Evolutionary conservation across 1,140 invertebrate species (phyloP).

Genomic region (Lucilia sericata): DNA sequence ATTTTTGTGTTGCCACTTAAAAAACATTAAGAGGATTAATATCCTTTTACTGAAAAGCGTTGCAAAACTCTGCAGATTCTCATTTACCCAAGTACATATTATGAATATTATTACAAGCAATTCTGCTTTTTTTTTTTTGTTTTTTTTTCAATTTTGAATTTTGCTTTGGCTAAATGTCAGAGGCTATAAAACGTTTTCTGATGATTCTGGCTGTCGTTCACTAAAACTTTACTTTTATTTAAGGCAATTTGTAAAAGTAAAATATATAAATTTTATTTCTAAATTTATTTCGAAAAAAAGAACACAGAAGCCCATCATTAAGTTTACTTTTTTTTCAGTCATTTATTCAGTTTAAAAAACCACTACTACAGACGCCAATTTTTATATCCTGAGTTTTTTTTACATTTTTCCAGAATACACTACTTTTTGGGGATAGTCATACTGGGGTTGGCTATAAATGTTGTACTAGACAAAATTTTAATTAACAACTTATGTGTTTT

Average conservation of each 20-base stretch:
- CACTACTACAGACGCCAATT: slow-evolving; percentile 13
- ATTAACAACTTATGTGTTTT: too few relatives aligned
- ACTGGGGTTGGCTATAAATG: neutral
- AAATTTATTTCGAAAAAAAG: neutral
- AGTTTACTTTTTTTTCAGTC: neutral
- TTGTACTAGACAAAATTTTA: neutral
- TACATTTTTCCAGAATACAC: neutral
- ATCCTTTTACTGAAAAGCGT: neutral
- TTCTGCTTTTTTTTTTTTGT: too few relatives aligned
- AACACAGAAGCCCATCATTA: neutral
- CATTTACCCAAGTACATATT: too few relatives aligned
- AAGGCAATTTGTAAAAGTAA: slow-evolving; percentile 14
- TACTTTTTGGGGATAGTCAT: neutral
- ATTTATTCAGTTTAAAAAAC: neutral
- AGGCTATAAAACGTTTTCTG: neutral
- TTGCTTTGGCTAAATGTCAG: slow-evolving; percentile 1
- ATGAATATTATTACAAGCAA: too few relatives aligned
- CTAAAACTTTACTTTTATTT: neutral
- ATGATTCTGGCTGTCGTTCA: neutral
- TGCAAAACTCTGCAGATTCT: neutral
- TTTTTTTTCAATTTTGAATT: neutral
- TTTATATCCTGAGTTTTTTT: neutral
- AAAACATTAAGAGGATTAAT: slow-evolving; percentile 1
- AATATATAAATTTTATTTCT: slow-evolving; percentile 19
- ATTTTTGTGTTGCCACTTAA: slow-evolving; percentile 6